Conservation (phyloP, 1,140 invertebrate species). For the Coptotermes formosanus region DNA sequence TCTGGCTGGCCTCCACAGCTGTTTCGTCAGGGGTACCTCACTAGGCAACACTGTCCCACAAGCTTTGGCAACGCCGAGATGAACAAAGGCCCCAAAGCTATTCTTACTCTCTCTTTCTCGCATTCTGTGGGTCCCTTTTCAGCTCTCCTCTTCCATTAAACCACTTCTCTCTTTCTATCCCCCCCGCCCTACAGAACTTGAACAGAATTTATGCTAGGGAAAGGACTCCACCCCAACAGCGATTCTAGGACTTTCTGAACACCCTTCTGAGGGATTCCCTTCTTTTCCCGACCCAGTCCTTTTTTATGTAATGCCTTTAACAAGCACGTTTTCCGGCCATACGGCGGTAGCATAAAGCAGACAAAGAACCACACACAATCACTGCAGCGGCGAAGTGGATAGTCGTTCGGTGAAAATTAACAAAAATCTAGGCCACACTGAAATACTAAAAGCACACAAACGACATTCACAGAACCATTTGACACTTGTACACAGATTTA, state of each 20-base stretch:
- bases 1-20: conserved; percentile 15
- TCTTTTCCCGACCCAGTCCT: conserved; percentile 3
- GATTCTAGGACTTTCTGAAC: neutral
- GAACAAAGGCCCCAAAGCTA: conserved; percentile 1
- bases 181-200: neutral
- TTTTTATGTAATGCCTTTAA: neutral
- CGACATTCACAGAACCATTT: neutral
- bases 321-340: neutral
- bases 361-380: neutral
- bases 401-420: neutral
- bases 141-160: conserved; percentile 15
- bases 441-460: neutral
- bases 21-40: neutral
- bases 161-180: neutral
- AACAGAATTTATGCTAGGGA: neutral
- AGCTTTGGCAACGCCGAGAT: conserved; percentile 13
- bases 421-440: neutral
- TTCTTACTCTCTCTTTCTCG: conserved; percentile 10
- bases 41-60: conserved; percentile 3
- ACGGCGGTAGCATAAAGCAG: neutral
- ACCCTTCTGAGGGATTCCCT: conserved; percentile 2
- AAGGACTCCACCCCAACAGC: neutral
- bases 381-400: neutral
- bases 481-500: neutral
- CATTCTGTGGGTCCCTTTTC: neutral